Evolutionary conservation across 2,888 invertebrate genomes (phyloP).

Genomic region (Abrostola triplasia): DNA sequence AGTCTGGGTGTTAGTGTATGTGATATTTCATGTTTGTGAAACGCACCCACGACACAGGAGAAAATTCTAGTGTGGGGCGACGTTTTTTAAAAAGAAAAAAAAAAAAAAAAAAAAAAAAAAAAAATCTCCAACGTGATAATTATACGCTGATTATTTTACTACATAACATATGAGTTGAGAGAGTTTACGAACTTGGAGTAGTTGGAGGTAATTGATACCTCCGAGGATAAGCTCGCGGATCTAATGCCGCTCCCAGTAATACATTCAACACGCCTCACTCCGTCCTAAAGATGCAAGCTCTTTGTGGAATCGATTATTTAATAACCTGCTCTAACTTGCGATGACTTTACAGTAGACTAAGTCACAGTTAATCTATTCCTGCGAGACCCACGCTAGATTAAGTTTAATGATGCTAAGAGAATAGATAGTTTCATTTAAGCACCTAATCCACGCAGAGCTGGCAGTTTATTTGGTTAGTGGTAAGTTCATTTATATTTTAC

Average conservation of each 20-base stretch:
- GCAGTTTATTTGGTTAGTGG: no score
- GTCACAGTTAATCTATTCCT: slow-evolving; percentile 12
- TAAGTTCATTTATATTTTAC: no score
- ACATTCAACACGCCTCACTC: slow-evolving; percentile 27
- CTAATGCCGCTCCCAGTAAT: slow-evolving; percentile 21
- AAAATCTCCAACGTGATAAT: slow-evolving; percentile 41
- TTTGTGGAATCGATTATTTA: slow-evolving; percentile 32
- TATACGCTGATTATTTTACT: slow-evolving; percentile 37
- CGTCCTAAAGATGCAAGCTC: slow-evolving; percentile 1
- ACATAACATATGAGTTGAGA: slow-evolving; percentile 12
- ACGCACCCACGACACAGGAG: no score
- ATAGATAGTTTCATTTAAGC: slow-evolving; percentile 3
- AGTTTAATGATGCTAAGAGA: slow-evolving; percentile 15
- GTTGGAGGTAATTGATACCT: slow-evolving; percentile 37
- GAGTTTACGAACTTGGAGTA: slow-evolving; percentile 32
- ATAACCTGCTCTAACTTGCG: slow-evolving; percentile 21
- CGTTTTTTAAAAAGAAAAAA: no score
- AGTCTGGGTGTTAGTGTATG: no score
- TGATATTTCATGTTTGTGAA: no score
- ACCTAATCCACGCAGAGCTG: no score
- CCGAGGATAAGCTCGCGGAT: slow-evolving; percentile 21
- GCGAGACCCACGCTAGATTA: background rate
- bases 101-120: no score
- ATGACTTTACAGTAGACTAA: slow-evolving; percentile 12
- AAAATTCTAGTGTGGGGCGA: no score